Conservation (phyloP, 2,113 vertebrate species). For the Hyaena hyaena region DNA sequence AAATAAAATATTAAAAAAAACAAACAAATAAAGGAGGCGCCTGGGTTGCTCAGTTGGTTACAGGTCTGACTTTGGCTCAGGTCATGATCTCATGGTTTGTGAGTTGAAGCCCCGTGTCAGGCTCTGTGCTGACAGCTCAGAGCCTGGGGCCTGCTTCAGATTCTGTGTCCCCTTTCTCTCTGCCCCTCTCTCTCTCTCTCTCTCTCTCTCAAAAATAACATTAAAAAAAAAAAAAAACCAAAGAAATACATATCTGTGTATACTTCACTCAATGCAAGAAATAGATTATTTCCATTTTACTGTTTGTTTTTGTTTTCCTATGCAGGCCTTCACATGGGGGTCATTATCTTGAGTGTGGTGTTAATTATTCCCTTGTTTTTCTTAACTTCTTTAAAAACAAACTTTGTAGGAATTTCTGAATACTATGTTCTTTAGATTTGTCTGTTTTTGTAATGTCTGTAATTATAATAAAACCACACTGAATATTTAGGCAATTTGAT, state of each 20-base stretch:
- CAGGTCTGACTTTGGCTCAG: no score
- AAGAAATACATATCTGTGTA: not conserved
- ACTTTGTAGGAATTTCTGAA: not conserved
- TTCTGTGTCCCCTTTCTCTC: no score
- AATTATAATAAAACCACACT: not conserved
- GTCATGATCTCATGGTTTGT: no score
- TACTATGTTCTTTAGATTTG: not conserved
- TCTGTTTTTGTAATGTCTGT: not conserved
- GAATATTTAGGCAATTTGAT: not conserved
- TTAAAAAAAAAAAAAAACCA: no score
- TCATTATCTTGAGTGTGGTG: not conserved
- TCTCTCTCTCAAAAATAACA: no score
- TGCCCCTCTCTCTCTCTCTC: no score
- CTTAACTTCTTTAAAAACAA: not conserved
- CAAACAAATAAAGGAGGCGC: not conserved
- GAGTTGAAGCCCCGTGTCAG: no score
- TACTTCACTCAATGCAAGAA: not conserved
- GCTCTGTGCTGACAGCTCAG: no score
- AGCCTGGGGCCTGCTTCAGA: no score
- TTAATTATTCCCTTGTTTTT: not conserved
- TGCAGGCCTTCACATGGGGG: not conserved
- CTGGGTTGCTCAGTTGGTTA: no score
- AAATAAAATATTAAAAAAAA: not conserved
- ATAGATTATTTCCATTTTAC: not conserved
- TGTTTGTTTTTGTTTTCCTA: not conserved